Percentiles rank a stretch among this genome's conserved stretches.
Evolutionary conservation across 2,888 invertebrate species (phyloP).

Genomic region (Andrena praecox): DNA sequence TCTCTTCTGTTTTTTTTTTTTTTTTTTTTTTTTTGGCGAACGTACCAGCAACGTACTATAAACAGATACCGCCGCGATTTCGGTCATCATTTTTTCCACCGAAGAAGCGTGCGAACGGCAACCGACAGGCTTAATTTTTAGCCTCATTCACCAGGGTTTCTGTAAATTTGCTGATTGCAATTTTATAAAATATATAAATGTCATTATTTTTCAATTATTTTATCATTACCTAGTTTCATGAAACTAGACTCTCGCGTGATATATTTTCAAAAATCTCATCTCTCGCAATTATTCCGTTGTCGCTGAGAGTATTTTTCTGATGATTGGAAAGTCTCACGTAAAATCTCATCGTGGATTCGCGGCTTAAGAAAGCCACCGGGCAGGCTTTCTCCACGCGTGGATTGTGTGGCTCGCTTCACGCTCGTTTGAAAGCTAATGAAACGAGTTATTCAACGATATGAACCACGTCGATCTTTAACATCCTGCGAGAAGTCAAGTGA

Average conservation of each 20-base stretch:
- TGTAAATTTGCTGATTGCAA: background rate
- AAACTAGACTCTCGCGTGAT: no score
- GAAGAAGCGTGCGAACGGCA: no score
- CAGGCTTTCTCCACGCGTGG: background rate
- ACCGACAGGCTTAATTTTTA: no score
- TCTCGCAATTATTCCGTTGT: no score
- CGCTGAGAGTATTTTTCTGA: no score
- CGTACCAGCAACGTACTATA: background rate
- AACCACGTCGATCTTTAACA: constrained; percentile 22
- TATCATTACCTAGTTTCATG: no score
- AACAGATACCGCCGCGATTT: background rate
- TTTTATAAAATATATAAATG: background rate
- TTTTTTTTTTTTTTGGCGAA: background rate
- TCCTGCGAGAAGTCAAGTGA: constrained; percentile 8
- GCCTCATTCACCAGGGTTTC: no score
- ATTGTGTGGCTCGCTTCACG: constrained; percentile 18
- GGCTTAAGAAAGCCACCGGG: background rate
- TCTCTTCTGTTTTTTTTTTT: background rate
- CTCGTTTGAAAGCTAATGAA: constrained; percentile 42
- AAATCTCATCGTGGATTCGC: background rate
- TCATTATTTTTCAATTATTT: no score
- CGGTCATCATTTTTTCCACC: background rate
- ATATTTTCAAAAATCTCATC: no score
- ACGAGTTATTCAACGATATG: constrained; percentile 29
- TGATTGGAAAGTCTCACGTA: no score